Evolutionary conservation across 2,888 invertebrate genomes (phyloP).

Genomic region (Kryphioiulus occultus): DNA sequence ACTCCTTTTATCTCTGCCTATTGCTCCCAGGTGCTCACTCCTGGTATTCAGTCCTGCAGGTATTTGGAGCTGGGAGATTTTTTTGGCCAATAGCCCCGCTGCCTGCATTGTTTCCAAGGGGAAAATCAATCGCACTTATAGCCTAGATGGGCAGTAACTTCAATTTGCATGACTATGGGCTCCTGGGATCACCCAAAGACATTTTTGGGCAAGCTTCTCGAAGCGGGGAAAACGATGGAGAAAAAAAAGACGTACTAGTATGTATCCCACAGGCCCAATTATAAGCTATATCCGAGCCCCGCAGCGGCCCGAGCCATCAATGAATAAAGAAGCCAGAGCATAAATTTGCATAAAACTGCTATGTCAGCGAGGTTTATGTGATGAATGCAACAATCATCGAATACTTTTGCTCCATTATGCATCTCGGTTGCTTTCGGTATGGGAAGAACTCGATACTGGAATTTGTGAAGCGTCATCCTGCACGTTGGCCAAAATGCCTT

Average conservation of each 20-base stretch:
- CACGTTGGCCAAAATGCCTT: neutral
- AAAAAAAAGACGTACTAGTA: neutral
- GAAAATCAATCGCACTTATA: constrained; percentile 32
- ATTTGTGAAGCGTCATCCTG: constrained; percentile 20
- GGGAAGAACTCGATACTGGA: constrained; percentile 7
- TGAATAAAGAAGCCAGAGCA: constrained; percentile 21
- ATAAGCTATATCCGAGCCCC: constrained; percentile 36
- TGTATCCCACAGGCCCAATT: constrained; percentile 32
- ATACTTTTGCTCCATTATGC: constrained; percentile 32
- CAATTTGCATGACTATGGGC: constrained; percentile 35
- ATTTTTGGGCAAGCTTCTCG: constrained; percentile 22
- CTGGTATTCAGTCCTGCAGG: constrained; percentile 32
- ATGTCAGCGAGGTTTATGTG: constrained; percentile 39
- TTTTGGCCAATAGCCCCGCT: neutral
- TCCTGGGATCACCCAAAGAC: neutral
- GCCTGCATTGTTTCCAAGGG: constrained; percentile 35
- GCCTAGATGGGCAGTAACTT: constrained; percentile 30
- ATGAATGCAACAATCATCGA: constrained; percentile 38
- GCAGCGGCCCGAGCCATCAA: constrained; percentile 27
- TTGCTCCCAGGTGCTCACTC: constrained; percentile 39
- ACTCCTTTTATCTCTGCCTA: constrained; percentile 28
- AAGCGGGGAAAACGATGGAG: neutral
- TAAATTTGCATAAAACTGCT: constrained; percentile 39
- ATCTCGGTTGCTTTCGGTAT: neutral
- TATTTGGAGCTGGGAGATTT: neutral